These are phyloP conservation scores for Jaculus jaculus DNA, from an alignment of 2,113 vertebrate genomes.

Conservation along the genomic window DNA sequence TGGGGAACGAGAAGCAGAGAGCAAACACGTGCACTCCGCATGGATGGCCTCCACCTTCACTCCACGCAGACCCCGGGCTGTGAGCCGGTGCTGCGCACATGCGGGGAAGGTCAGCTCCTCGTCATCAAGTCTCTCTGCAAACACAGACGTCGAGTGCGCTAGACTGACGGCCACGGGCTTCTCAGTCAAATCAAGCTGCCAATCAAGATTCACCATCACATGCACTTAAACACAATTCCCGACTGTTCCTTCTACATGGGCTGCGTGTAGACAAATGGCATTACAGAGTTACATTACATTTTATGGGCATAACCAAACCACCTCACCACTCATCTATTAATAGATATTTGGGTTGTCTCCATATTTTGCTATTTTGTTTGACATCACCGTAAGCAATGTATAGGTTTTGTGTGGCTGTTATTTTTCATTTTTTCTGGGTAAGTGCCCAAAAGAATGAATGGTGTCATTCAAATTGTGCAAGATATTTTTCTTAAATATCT, in stretches of 20 bases:
- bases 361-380: neutral
- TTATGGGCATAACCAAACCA: neutral
- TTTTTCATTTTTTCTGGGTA: conserved; percentile 27
- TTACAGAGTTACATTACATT: neutral
- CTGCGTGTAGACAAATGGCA: neutral
- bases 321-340: neutral
- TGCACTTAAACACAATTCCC: neutral
- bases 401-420: neutral
- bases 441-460: neutral
- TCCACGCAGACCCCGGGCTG: neutral
- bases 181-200: neutral
- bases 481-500: too few relatives aligned
- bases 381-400: neutral
- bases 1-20: neutral
- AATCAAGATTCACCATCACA: neutral
- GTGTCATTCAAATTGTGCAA: neutral
- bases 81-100: neutral
- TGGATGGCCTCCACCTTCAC: neutral
- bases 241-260: too few relatives aligned
- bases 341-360: neutral
- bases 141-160: neutral
- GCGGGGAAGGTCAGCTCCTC: too few relatives aligned
- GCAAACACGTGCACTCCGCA: neutral
- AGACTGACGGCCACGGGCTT: neutral
- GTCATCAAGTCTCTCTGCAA: neutral